These are phyloP conservation scores for Strongylocentrotus purpuratus DNA, from an alignment of 35 echinoderm and acorn worm genomes.

Conservation along the genomic window DNA sequence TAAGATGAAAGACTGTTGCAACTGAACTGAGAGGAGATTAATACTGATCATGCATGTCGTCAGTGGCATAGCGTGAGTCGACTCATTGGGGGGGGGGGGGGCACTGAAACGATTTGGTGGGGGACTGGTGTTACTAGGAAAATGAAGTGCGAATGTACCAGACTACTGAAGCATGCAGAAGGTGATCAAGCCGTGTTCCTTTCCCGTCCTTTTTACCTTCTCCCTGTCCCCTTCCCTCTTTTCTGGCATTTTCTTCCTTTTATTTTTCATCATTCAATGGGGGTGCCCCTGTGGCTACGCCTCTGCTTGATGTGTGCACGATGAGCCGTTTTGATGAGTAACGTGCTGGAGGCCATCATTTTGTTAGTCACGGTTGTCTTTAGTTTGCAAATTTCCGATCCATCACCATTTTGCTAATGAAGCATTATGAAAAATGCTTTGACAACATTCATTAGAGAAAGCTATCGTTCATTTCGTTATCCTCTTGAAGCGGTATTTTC, in stretches of 20 bases:
- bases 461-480: background rate
- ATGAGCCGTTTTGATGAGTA: background rate
- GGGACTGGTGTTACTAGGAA: no score
- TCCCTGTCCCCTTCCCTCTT: no score
- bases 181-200: no score
- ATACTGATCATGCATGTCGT: background rate
- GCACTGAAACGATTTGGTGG: no score
- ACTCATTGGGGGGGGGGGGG: no score
- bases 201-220: no score
- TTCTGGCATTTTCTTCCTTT: no score
- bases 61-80: no score
- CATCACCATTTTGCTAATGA: background rate
- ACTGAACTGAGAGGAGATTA: background rate
- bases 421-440: constrained; percentile 12
- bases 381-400: background rate
- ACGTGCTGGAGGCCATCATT: background rate
- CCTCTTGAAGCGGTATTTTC: background rate
- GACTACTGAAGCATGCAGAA: no score
- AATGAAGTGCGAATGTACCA: no score
- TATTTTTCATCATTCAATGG: no score
- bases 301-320: background rate
- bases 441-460: background rate
- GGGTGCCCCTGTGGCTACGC: no score
- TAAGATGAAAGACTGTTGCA: background rate
- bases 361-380: constrained; percentile 1